phyloP scores from a whole-genome alignment of 2,888 invertebrate genomes.

The Phorcus lineatus region DNA sequence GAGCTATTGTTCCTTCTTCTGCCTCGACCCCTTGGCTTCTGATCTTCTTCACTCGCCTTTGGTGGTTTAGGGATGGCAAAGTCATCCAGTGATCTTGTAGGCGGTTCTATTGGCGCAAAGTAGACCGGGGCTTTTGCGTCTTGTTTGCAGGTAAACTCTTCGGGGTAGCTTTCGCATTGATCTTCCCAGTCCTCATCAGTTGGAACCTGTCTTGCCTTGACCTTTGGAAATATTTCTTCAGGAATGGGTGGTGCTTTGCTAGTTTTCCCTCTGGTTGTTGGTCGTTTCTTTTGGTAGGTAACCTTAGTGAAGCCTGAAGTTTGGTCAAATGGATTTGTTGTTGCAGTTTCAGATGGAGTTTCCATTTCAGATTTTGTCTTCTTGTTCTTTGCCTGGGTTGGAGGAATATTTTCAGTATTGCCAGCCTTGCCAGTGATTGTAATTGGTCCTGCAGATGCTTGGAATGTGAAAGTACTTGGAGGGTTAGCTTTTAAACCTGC shows the following conservation, averaged over 20 bases:
- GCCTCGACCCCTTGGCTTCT: neutral
- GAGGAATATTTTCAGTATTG: neutral
- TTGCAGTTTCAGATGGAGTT: neutral
- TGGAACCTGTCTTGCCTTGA: neutral
- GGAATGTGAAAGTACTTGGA: neutral
- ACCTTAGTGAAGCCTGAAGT: neutral
- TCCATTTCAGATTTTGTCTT: too few relatives aligned
- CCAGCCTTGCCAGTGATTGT: neutral
- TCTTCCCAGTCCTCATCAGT: constrained; percentile 43
- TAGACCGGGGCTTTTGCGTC: constrained; percentile 12
- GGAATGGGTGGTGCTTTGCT: neutral
- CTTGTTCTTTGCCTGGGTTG: neutral
- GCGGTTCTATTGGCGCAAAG: neutral
- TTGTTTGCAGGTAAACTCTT: constrained; percentile 29
- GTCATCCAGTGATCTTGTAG: neutral
- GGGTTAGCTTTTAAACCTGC: neutral
- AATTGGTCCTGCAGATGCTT: neutral
- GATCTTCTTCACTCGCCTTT: too few relatives aligned
- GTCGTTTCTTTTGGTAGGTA: neutral
- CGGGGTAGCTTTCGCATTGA: constrained; percentile 40
- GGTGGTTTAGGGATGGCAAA: neutral
- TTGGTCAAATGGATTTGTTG: neutral
- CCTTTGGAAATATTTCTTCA: neutral
- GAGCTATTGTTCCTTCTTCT: neutral
- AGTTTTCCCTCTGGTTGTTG: neutral